A percentile compares a stretch with the other conserved stretches of the same genome.
Evolutionary conservation across 2,113 vertebrate species (phyloP).

Genomic region (Gallinago media): DNA sequence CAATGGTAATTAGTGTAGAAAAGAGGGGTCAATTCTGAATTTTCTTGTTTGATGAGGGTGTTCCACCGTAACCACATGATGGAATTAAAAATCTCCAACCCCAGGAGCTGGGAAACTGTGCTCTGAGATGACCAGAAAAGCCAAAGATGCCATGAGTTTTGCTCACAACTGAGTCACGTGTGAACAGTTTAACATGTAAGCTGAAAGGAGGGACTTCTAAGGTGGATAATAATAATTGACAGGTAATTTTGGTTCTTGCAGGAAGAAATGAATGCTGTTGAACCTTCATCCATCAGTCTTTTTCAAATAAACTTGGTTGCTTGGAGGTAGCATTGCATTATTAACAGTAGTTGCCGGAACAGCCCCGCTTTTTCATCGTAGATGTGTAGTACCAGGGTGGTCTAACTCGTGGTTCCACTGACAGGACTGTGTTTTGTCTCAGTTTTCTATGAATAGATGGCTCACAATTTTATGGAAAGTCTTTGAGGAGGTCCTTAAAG

Average conservation of each 20-base stretch:
- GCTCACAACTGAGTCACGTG: neutral
- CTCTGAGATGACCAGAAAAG: neutral
- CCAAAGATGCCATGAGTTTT: neutral
- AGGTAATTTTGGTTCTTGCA: neutral
- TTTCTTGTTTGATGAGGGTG: neutral
- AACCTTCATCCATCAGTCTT: neutral
- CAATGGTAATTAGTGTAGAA: neutral
- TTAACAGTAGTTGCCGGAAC: neutral
- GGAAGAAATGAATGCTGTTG: neutral
- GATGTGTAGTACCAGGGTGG: rapidly evolving
- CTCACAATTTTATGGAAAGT: neutral
- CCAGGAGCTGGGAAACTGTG: neutral
- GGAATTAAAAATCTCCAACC: neutral
- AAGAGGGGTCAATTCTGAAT: neutral
- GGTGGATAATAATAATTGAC: neutral
- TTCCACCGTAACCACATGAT: neutral
- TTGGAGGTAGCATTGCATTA: neutral
- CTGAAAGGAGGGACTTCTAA: neutral
- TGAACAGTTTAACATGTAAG: neutral
- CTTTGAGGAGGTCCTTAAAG: neutral
- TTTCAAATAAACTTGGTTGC: neutral
- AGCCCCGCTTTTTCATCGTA: neutral
- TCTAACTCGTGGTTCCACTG: rapidly evolving
- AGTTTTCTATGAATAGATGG: neutral
- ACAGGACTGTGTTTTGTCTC: neutral